Percentiles rank a stretch among this genome's conserved stretches.
phyloP scores from a whole-genome alignment of 2,113 vertebrate genomes.

The Beaufortia kweichowensis region DNA sequence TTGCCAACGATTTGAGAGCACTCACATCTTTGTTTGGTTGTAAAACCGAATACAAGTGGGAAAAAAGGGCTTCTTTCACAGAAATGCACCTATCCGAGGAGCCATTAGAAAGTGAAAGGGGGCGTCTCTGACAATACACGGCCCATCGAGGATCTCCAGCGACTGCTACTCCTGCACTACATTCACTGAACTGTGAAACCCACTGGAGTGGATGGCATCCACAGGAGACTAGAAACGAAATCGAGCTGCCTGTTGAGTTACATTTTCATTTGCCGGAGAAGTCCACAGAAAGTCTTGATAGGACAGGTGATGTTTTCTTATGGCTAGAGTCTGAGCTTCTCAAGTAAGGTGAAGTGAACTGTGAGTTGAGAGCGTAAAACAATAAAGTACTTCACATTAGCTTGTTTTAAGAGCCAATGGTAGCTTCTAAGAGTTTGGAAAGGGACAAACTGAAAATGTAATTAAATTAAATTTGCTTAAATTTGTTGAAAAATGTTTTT shows the following conservation, averaged over 20 bases:
- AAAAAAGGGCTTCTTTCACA: slow-evolving; percentile 17
- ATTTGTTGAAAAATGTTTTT: too few species aligned
- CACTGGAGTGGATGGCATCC: slow-evolving; percentile 37
- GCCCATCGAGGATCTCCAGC: not conserved
- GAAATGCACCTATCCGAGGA: slow-evolving; percentile 2
- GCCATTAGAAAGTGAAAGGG: slow-evolving; percentile 39
- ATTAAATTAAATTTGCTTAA: too few species aligned
- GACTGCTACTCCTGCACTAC: slow-evolving; percentile 34
- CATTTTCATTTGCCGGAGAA: slow-evolving; percentile 44
- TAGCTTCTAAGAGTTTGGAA: not conserved
- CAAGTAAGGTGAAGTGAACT: not conserved
- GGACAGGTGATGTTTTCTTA: slow-evolving; percentile 42
- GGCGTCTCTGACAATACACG: slow-evolving; percentile 26
- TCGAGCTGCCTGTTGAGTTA: slow-evolving; percentile 49
- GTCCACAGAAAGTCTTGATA: slow-evolving; percentile 34
- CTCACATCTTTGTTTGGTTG: slow-evolving; percentile 17
- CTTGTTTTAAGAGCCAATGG: not conserved
- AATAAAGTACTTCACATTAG: not conserved
- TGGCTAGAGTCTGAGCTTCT: slow-evolving; percentile 7
- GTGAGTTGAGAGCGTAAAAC: not conserved
- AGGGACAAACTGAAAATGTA: not conserved
- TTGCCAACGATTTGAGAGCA: slow-evolving; percentile 8
- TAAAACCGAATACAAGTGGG: slow-evolving; percentile 37
- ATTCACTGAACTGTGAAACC: slow-evolving; percentile 45
- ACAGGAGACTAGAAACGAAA: slow-evolving; percentile 35